These are phyloP conservation scores for Rhingia campestris DNA, from an alignment of 2,888 invertebrate species.

Conservation along the genomic window DNA sequence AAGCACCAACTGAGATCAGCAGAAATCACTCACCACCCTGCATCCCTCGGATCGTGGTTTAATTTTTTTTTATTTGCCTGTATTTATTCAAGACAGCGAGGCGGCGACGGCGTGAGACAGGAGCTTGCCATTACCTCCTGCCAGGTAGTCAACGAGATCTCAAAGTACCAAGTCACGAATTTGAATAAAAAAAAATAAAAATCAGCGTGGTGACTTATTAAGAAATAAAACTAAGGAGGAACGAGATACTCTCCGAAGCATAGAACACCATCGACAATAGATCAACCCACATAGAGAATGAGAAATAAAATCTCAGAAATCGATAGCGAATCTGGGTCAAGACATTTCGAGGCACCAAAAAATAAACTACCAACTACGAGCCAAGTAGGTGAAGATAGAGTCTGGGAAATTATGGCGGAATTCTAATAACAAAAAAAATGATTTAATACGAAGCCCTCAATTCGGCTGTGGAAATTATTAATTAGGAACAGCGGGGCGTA, in stretches of 20 bases:
- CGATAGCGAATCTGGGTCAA: slow-evolving; percentile 69
- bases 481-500: slow-evolving; percentile 38
- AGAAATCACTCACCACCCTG: slow-evolving; percentile 52
- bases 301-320: slow-evolving; percentile 68
- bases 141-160: slow-evolving; percentile 62
- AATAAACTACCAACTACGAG: not conserved
- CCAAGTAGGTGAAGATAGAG: slow-evolving; percentile 17
- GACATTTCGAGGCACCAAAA: slow-evolving; percentile 38
- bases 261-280: slow-evolving; percentile 67
- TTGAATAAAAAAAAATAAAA: slow-evolving; percentile 67
- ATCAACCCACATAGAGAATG: slow-evolving; percentile 67
- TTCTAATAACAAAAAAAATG: slow-evolving; percentile 29
- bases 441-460: slow-evolving; percentile 11
- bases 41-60: not conserved
- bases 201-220: slow-evolving; percentile 70
- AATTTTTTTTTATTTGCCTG: slow-evolving; percentile 1
- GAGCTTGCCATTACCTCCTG: slow-evolving; percentile 68
- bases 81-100: slow-evolving; percentile 17
- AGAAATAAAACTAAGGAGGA: slow-evolving; percentile 59
- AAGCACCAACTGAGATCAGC: not conserved
- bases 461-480: slow-evolving; percentile 9
- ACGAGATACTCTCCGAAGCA: slow-evolving; percentile 34
- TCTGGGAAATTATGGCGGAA: slow-evolving; percentile 41
- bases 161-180: slow-evolving; percentile 72
- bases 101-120: slow-evolving; percentile 54